Conservation (phyloP, 2,888 invertebrate genomes). For the Tenthredo distinguenda region DNA sequence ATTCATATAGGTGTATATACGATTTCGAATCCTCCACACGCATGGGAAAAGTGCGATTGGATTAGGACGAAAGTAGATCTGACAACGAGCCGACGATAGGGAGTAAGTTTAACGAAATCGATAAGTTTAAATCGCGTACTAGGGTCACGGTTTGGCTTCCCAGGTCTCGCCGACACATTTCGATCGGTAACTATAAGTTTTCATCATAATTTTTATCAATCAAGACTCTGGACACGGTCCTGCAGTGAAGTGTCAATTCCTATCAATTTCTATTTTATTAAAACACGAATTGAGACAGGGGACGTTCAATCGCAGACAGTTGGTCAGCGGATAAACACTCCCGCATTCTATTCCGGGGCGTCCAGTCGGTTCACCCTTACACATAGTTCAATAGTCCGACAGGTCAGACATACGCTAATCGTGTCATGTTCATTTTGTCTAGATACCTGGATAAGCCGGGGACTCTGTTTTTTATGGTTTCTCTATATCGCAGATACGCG, state of each 20-base stretch:
- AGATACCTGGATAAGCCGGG: constrained; percentile 34
- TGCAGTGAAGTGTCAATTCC: neutral
- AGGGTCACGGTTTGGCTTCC: constrained; percentile 37
- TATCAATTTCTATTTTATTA: neutral
- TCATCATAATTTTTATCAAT: neutral
- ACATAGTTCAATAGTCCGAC: neutral
- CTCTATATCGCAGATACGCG: neutral
- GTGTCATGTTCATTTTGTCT: constrained; percentile 35
- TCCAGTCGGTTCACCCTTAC: neutral
- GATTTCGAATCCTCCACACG: neutral
- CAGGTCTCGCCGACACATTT: neutral
- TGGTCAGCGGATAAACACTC: constrained; percentile 1
- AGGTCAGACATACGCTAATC: neutral
- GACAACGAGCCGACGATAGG: neutral
- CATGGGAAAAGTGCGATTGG: neutral
- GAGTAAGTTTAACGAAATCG: neutral
- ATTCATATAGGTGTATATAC: neutral
- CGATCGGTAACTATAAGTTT: constrained; percentile 32
- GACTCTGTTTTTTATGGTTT: constrained; percentile 26
- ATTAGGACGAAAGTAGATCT: neutral
- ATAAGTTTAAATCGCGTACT: constrained; percentile 32
- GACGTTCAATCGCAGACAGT: neutral
- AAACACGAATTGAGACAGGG: neutral
- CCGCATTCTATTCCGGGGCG: neutral
- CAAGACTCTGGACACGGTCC: neutral